Conservation (phyloP, 2,888 invertebrate species). For the Drosophila subsilvestris region DNA sequence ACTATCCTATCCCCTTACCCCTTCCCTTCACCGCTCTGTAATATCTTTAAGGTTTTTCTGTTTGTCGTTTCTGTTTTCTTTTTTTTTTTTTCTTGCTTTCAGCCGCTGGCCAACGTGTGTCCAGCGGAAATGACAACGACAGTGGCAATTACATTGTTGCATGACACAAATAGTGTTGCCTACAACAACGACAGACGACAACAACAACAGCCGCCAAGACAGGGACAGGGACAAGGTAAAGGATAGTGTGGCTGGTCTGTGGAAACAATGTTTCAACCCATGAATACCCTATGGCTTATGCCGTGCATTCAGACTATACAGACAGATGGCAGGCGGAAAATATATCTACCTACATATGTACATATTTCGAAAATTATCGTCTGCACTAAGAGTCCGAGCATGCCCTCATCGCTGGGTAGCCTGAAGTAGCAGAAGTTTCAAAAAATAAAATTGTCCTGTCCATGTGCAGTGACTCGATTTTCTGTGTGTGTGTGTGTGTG, state of each 20-base stretch:
- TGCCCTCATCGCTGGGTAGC: neutral
- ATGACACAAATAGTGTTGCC: slow-evolving; percentile 82
- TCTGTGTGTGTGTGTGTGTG: slow-evolving; percentile 16
- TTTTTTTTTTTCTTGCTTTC: slow-evolving; percentile 17
- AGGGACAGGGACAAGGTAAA: slow-evolving; percentile 26
- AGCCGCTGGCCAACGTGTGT: slow-evolving; percentile 70
- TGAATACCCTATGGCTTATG: neutral
- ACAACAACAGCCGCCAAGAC: slow-evolving; percentile 37
- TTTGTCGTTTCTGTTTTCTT: slow-evolving; percentile 27
- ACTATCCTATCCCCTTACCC: slow-evolving; percentile 6
- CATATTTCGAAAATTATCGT: too few relatives aligned
- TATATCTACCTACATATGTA: too few relatives aligned
- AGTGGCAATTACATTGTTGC: slow-evolving; percentile 83
- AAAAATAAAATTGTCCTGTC: neutral
- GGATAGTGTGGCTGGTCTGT: neutral
- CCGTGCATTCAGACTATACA: too few relatives aligned
- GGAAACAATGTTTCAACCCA: neutral
- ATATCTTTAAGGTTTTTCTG: slow-evolving; percentile 69
- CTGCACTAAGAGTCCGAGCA: neutral
- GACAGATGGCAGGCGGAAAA: too few relatives aligned
- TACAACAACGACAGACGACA: slow-evolving; percentile 50
- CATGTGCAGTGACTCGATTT: neutral
- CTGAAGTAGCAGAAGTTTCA: slow-evolving; percentile 21
- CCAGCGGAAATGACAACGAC: slow-evolving; percentile 82
- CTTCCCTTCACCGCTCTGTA: slow-evolving; percentile 30